Conservation (phyloP, 2,888 invertebrate genomes). For the Plebejus melissa region DNA sequence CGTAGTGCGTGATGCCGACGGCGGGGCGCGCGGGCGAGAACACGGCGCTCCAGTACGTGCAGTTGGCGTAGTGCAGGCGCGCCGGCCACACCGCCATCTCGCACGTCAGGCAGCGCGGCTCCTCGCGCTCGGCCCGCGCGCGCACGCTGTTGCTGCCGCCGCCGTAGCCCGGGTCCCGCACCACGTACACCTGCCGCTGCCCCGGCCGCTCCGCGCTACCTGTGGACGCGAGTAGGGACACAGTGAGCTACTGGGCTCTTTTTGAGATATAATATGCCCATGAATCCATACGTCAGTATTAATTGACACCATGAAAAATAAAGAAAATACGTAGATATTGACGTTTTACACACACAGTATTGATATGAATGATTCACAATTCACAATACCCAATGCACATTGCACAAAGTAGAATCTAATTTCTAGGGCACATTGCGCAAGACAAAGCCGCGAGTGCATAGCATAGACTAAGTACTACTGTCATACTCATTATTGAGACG, state of each 20-base stretch:
- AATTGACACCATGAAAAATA: too few relatives aligned
- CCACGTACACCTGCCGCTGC: constrained; percentile 92
- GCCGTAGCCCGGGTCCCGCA: constrained; percentile 86
- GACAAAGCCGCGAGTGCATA: constrained; percentile 20
- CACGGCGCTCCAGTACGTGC: constrained; percentile 90
- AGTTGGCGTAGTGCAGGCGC: constrained; percentile 89
- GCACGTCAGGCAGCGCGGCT: constrained; percentile 93
- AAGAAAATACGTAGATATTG: too few relatives aligned
- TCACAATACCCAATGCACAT: neutral
- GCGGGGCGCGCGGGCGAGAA: constrained; percentile 79
- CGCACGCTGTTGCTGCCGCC: constrained; percentile 71
- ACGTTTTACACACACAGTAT: neutral
- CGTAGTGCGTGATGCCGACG: constrained; percentile 81
- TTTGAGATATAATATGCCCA: neutral
- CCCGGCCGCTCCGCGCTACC: constrained; percentile 92
- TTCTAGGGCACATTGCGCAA: neutral
- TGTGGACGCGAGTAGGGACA: constrained; percentile 45
- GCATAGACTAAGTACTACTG: neutral
- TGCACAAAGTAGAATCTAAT: neutral
- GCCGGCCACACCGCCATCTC: constrained; percentile 89
- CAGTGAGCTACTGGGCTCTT: neutral
- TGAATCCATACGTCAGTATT: neutral
- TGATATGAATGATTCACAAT: neutral
- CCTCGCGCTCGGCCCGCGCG: constrained; percentile 78
- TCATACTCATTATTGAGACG: neutral